A percentile compares a stretch with the other conserved stretches of the same genome.
Evolutionary conservation across 2,888 invertebrate genomes (phyloP).

Genomic region (Epirrhoe tristata): DNA sequence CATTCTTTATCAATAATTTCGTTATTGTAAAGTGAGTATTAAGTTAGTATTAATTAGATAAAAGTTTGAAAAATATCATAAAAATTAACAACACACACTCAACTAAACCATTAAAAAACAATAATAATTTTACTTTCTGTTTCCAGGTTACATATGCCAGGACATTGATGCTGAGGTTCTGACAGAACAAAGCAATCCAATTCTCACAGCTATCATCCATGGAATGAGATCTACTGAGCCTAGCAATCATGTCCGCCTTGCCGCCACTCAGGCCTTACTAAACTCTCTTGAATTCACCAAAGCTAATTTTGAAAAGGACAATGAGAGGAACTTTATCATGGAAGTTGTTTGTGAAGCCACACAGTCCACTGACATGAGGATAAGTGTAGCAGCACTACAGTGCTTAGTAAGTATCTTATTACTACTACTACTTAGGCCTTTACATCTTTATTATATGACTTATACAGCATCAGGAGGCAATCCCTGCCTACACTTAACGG

Average conservation of each 20-base stretch:
- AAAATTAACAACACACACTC: no score
- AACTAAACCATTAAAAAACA: not conserved
- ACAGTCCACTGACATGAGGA: slow-evolving; percentile 95
- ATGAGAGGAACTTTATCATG: slow-evolving; percentile 99
- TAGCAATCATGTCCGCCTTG: slow-evolving; percentile 96
- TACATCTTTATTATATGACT: no score
- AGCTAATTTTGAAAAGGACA: slow-evolving; percentile 98
- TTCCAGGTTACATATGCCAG: slow-evolving; percentile 95
- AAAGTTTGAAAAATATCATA: no score
- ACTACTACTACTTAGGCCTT: no score
- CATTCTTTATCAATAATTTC: no score
- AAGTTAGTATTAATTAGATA: no score
- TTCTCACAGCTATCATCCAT: slow-evolving; percentile 99
- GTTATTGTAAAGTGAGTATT: no score
- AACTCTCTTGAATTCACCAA: slow-evolving; percentile 99
- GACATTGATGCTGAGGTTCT: slow-evolving; percentile 98
- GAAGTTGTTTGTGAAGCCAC: slow-evolving; percentile 99
- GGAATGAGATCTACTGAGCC: slow-evolving; percentile 98
- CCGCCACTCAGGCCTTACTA: slow-evolving; percentile 97
- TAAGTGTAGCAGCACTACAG: slow-evolving; percentile 98
- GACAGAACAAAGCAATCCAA: slow-evolving; percentile 96
- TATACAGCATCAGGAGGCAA: no score
- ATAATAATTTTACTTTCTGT: slow-evolving; percentile 7
- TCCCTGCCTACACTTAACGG: no score
- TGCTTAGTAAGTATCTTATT: slow-evolving; percentile 94